These are phyloP conservation scores for Sceloporus undulatus DNA, from an alignment of 2,113 vertebrate species.

Conservation along the genomic window DNA sequence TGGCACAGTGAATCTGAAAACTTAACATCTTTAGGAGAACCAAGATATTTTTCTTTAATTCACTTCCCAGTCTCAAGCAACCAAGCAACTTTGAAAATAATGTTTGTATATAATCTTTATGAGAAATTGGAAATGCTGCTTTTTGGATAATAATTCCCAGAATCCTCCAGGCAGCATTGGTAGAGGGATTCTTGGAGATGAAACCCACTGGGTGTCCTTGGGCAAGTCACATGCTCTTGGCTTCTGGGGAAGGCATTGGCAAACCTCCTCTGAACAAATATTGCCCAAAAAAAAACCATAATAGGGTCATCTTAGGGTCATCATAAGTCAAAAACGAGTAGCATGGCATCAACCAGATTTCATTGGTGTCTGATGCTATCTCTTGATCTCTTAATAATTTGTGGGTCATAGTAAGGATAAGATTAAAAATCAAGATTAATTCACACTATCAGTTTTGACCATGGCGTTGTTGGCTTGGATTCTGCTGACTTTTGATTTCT, in stretches of 20 bases:
- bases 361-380: neutral
- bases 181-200: too few relatives aligned
- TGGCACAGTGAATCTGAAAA: neutral
- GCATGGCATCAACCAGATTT: neutral
- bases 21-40: neutral
- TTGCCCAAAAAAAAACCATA: too few relatives aligned
- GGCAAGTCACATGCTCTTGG: too few relatives aligned
- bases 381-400: neutral
- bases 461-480: neutral
- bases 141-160: too few relatives aligned
- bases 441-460: neutral
- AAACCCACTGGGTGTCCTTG: too few relatives aligned
- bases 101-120: neutral
- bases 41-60: neutral
- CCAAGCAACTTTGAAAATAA: neutral
- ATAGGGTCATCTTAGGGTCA: too few relatives aligned
- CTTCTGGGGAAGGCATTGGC: too few relatives aligned
- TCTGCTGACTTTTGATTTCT: neutral
- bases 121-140: neutral
- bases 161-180: too few relatives aligned
- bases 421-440: conserved; percentile 14
- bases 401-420: neutral
- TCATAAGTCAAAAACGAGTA: too few relatives aligned
- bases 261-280: too few relatives aligned
- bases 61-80: neutral